These are phyloP conservation scores for Triplophysa bombifrons DNA, from an alignment of 2,797 vertebrate species.

Conservation along the genomic window DNA sequence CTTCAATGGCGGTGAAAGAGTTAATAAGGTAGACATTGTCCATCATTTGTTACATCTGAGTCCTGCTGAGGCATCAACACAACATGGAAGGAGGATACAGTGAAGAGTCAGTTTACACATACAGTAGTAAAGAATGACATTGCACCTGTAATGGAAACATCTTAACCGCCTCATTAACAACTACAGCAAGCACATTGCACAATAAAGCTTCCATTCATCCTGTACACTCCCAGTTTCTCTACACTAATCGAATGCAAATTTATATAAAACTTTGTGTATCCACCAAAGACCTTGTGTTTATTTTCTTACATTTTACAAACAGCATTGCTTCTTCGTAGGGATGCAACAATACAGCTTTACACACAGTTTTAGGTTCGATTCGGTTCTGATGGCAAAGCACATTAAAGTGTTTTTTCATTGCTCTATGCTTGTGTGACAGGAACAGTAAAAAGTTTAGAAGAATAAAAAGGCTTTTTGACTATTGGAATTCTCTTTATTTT, in stretches of 20 bases:
- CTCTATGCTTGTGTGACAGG: too few relatives aligned
- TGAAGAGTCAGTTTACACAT: slow-evolving; percentile 21
- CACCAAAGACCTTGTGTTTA: neutral
- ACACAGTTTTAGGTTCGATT: too few relatives aligned
- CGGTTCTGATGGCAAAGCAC: too few relatives aligned
- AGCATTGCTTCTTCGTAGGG: too few relatives aligned
- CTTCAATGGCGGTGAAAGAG: too few relatives aligned
- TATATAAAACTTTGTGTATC: neutral
- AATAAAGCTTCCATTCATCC: neutral
- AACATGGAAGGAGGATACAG: neutral
- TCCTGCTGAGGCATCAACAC: slow-evolving; percentile 16
- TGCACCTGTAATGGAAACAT: slow-evolving; percentile 20
- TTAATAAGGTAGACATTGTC: neutral
- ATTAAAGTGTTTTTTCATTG: too few relatives aligned
- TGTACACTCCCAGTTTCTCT: neutral
- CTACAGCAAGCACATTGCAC: slow-evolving; percentile 4
- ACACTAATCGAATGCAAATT: neutral
- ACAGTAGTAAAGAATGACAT: slow-evolving; percentile 24
- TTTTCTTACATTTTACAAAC: neutral
- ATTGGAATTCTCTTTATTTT: too few relatives aligned
- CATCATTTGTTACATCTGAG: slow-evolving; percentile 3
- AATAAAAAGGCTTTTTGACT: too few relatives aligned
- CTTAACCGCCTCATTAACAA: slow-evolving; percentile 33
- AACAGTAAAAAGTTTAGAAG: too few relatives aligned
- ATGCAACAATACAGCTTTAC: too few relatives aligned